Evolutionary conservation across 2,797 vertebrate species (phyloP), one percentile per base, ranked within the genome.

Genomic region (Esox lucius): DNA sequence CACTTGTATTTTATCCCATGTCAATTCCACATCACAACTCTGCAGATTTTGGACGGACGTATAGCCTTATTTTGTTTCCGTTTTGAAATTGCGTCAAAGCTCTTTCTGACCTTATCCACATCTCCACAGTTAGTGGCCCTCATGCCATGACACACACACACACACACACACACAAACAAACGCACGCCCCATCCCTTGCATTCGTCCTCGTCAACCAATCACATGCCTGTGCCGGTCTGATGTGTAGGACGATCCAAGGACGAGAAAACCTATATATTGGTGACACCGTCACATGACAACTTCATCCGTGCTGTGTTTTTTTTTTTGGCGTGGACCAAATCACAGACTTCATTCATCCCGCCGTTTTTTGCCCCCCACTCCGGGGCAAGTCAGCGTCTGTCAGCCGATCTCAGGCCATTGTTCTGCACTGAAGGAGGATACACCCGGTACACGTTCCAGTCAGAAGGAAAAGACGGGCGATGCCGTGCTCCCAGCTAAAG

Each of bases 141-240:
- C 66, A 49, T 62, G 4, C 35, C 35, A 39, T 35, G 24, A n/a
- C 71, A 70, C 49, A 4, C 31, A 19, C 74, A 68, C 83, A 70
- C 72, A 73, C 78, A 69, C 81, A 46, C 59, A 33, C 46, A 51
- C 42, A 70, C 51, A 69, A 56, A 42, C 56, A 26, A 70, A 62
- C 49, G 65, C 59, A 7, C 35, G 7, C 76, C 75, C 70, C 83
- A 15, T 35, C 24, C 46, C 46, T 70, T 72, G 22, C 68, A 28
- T 28, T 76, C 70, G 0, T 5, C 66, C 78, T 33, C 75, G 79
- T 87, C 81, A 72, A 84, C 93, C 92, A 93, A 93, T 93, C 88
- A 68, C 73, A 65, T 75, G 49, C 81, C 48, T 79, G 51, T 35
- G 26, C 79, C 65, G 28, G 62, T 16, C 49, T 17, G 76, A 82